Evolutionary conservation across 1,140 invertebrate species (phyloP), one percentile per base, ranked within the genome.

Genomic region (Goniozus legneri): DNA sequence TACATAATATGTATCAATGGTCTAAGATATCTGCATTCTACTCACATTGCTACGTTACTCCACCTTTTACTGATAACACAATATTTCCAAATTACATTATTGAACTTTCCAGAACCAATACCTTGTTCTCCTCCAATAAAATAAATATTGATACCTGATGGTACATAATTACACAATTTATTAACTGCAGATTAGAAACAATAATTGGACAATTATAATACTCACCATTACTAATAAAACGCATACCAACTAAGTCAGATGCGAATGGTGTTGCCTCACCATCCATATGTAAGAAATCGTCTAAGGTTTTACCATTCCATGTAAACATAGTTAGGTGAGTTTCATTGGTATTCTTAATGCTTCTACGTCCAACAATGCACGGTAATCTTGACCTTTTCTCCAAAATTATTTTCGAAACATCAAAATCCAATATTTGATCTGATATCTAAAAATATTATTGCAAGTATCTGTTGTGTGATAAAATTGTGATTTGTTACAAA

Each of bases 121-220:
- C 55, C 55, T 24, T 53, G 18, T 45, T 60, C 55, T 22, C 65
- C 65, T 6, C 65, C 65, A 37, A 57, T 21, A 4, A 61, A 36
- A 45, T 66, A 68, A 22, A 68, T 50, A 39, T 37, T 48, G n/a
- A 60, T 60, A 35, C 58, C 65, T 67, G 30, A 52, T n/a, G n/a
- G n/a, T n/a, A n/a, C n/a, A 48, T 42, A 15, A 47, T 31, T 13
- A 27, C 32, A 34, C 16, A 37, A 42, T 32, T 34, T 15, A 8
- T 27, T 14, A 10, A 15, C n/a, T 45, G 6, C 8, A 34, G 4
- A 36, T 42, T 8, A 10, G 30, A 32, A 14, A 22, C 33, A 36
- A 47, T 37, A 27, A 20, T 37, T 24, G 27, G 16, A 21, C 7
- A 38, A 37, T 8, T 19, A 40, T 16, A 30, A 34, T 42, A 40